These are phyloP conservation scores for Aegotheles bennettii DNA, from an alignment of 2,113 vertebrate species.

Conservation along the genomic window DNA sequence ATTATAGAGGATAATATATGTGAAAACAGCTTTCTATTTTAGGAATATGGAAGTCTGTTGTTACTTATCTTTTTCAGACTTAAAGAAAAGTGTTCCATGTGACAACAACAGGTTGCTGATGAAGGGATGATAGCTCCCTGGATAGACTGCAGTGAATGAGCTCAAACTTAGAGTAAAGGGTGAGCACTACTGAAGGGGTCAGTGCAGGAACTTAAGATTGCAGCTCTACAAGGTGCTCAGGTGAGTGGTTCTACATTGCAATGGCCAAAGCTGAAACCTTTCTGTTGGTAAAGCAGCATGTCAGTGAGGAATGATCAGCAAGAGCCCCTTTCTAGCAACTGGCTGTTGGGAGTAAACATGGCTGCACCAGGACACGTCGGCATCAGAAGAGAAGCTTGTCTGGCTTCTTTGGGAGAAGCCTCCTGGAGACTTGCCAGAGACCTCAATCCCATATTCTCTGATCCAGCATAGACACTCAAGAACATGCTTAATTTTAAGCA, in stretches of 20 bases:
- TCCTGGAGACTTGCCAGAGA: background rate
- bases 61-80: background rate
- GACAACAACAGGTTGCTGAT: background rate
- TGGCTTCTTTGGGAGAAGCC: background rate
- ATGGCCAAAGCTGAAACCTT: background rate
- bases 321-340: background rate
- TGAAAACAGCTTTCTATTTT: background rate
- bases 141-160: background rate
- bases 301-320: background rate
- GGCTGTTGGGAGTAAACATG: background rate
- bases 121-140: background rate
- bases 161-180: background rate
- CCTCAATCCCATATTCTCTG: background rate
- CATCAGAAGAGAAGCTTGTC: background rate
- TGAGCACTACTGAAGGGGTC: background rate
- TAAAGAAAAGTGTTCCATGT: background rate
- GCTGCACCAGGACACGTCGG: background rate
- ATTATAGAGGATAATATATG: background rate
- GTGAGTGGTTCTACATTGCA: background rate
- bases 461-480: background rate
- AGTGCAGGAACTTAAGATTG: background rate
- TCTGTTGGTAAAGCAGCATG: background rate
- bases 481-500: constrained; percentile 1
- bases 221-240: background rate
- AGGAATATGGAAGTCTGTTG: background rate